These are phyloP conservation scores for Athalia cordata DNA, from an alignment of 2,888 invertebrate species.

Conservation along the genomic window DNA sequence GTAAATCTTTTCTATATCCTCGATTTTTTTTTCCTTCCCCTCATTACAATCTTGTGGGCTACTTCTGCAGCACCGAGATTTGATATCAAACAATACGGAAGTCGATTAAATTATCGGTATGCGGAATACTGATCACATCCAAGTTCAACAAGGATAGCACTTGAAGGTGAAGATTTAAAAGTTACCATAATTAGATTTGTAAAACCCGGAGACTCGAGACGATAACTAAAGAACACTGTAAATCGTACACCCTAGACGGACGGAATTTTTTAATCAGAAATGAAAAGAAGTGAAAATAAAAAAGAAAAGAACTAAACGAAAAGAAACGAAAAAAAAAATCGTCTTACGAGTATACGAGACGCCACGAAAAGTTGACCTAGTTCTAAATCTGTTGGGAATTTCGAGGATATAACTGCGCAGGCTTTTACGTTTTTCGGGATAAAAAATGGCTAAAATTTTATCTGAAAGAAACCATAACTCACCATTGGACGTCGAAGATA, in stretches of 20 bases:
- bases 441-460: conserved; percentile 6
- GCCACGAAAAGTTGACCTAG: conserved; percentile 40
- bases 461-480: background rate
- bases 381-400: conserved; percentile 17
- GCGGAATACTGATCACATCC: conserved; percentile 1
- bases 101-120: background rate
- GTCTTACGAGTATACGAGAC: conserved; percentile 20
- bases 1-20: too few species aligned
- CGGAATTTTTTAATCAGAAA: conserved; percentile 28
- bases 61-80: background rate
- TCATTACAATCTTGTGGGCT: background rate
- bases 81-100: background rate
- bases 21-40: too few species aligned
- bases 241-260: conserved; percentile 11
- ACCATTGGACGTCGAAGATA: background rate
- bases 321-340: conserved; percentile 1
- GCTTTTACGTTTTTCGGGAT: background rate
- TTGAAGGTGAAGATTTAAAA: conserved; percentile 2
- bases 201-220: background rate
- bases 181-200: conserved; percentile 15
- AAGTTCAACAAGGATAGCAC: background rate
- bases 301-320: background rate
- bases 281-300: background rate
- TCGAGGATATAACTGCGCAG: background rate
- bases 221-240: conserved; percentile 11